Evolutionary conservation across 2,113 vertebrate genomes (phyloP).

Genomic region (Natator depressus): DNA sequence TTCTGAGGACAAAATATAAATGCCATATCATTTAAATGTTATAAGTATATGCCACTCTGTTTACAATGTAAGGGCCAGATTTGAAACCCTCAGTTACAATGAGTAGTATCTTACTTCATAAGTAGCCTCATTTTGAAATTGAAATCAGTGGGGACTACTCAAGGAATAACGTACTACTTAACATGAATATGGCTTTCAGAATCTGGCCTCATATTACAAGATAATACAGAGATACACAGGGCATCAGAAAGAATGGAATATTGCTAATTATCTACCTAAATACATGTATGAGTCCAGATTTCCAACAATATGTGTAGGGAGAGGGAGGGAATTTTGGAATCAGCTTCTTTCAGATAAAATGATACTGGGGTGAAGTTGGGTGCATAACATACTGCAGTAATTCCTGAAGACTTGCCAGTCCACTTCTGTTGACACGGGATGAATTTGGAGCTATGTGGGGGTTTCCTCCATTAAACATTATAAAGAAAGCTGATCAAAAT

Average conservation of each 20-base stretch:
- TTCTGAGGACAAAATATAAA: accelerated
- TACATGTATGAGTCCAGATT: not conserved
- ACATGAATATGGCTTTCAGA: not conserved
- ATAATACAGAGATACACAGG: not conserved
- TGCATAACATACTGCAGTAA: accelerated
- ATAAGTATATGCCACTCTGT: not conserved
- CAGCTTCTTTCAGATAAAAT: not conserved
- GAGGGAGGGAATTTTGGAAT: not conserved
- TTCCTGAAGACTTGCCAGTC: not conserved
- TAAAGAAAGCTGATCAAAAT: not conserved
- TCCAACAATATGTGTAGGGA: not conserved
- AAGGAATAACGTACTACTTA: not conserved
- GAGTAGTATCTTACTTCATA: not conserved
- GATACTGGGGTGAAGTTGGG: not conserved
- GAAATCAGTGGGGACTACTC: not conserved
- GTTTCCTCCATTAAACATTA: not conserved
- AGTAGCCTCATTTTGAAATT: not conserved
- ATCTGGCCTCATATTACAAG: not conserved
- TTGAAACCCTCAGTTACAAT: accelerated
- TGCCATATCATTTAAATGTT: not conserved
- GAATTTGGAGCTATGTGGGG: not conserved
- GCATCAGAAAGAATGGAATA: not conserved
- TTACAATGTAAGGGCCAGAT: not conserved
- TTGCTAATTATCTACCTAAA: not conserved
- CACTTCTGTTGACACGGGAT: not conserved